Base-by-base conservation (phyloP, 1,140 invertebrate species). In the Listronotus oregonensis region DNA sequence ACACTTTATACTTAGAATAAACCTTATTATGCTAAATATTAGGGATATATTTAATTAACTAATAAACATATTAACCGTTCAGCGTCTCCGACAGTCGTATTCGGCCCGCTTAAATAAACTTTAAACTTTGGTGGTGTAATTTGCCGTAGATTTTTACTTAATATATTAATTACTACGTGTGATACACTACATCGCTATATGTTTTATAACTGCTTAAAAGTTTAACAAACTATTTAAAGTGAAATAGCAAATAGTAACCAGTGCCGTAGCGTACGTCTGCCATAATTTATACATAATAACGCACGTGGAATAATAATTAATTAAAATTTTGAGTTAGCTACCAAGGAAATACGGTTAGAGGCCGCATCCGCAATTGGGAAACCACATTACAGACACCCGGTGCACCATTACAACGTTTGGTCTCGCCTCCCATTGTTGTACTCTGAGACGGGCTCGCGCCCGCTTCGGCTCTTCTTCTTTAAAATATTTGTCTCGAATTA, bases 321-420 rank as follows among this genome's bases (percentile, higher is more conserved):
- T 66, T 66, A 66, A 60, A 60, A 66, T 66, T 66, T 66, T 60
- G 64, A 66, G 57, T 55, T 55, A 66, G 49, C 64, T 40, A 61
- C 49, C 42, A 61, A 66, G 64, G 55, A 61, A 61, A 66, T 66
- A 59, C 47, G 55, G 64, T 60, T 66, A 46, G 64, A 50, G 39
- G 50, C 44, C 64, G 56, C 57, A 46, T 46, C 64, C 64, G 56
- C 64, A 66, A 66, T 66, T 55, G 64, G 50, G 57, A 66, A 66
- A 66, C 64, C 64, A 66, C 64, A 66, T 66, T 66, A 66, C 56
- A 60, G 47, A 66, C 64, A 66, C 64, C 64, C 64, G 64, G 56
- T 66, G 57, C 64, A 40, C 40, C 58, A 66, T 66, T 66, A 64
- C 32, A 64, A 58, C 63, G 63, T 43, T 59, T 58, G 55, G 21